phyloP scores from a whole-genome alignment of 2,888 invertebrate genomes.

The Criorhina ranunculi region DNA sequence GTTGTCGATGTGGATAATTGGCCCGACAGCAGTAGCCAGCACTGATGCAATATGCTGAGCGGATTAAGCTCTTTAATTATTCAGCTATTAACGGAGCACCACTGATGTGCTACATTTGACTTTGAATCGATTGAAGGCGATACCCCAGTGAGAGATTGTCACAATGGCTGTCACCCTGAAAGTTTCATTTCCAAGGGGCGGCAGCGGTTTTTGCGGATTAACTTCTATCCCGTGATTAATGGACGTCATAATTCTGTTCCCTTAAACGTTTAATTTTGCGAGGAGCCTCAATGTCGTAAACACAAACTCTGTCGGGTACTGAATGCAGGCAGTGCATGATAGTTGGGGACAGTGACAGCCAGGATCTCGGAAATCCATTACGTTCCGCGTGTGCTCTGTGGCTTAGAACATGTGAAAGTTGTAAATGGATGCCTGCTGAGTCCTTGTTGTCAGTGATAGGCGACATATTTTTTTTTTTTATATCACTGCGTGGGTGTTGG shows the following conservation, averaged over 20 bases:
- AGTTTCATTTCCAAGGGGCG: no score
- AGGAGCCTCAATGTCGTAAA: constrained; percentile 17
- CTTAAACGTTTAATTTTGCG: constrained; percentile 4
- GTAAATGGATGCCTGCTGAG: background rate
- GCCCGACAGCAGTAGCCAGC: background rate
- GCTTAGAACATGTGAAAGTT: background rate
- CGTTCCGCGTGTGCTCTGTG: background rate
- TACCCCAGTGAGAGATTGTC: no score
- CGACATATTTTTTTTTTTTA: background rate
- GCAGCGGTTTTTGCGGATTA: background rate
- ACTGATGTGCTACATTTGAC: background rate
- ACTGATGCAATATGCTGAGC: background rate
- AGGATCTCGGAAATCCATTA: constrained; percentile 23
- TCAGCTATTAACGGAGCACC: background rate
- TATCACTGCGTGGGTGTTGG: background rate
- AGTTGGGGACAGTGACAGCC: constrained; percentile 12
- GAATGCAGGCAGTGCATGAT: background rate
- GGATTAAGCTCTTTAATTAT: constrained; percentile 7
- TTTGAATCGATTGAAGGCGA: constrained; percentile 18
- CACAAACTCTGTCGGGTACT: background rate
- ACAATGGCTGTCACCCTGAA: no score
- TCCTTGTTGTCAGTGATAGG: constrained; percentile 24
- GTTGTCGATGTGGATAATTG: constrained; percentile 29
- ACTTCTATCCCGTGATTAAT: background rate
- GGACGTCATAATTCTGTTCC: no score